Conservation (phyloP, 2,113 vertebrate genomes). For the Eptesicus fuscus region DNA sequence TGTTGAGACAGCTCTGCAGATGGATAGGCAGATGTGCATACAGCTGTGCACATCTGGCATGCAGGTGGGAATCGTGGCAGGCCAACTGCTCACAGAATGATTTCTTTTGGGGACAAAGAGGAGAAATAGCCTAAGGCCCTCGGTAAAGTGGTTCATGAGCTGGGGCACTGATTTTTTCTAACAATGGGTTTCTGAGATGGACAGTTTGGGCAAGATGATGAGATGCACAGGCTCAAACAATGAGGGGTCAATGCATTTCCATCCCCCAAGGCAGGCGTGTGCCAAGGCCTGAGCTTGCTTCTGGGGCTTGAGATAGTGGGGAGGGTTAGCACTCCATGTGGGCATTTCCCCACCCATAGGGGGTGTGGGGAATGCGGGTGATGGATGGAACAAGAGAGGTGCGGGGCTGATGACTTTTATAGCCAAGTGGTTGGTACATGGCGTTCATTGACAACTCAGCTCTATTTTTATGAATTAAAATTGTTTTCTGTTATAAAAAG, state of each 20-base stretch:
- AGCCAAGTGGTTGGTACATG: neutral
- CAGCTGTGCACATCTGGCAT: slow-evolving; percentile 62
- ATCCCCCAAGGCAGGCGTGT: neutral
- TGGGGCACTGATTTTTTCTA: neutral
- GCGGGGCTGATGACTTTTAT: neutral
- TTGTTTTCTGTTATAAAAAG: slow-evolving; percentile 43
- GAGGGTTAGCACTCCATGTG: neutral
- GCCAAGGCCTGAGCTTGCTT: neutral
- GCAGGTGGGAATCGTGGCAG: slow-evolving; percentile 37
- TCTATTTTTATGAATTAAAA: slow-evolving; percentile 37
- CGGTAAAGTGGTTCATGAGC: neutral
- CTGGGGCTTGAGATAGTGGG: neutral
- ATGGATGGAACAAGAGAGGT: neutral
- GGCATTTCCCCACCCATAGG: neutral
- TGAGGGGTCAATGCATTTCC: neutral
- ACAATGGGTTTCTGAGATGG: neutral
- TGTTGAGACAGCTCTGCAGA: slow-evolving; percentile 35
- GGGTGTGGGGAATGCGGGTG: neutral
- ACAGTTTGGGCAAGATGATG: neutral
- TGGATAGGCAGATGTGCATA: slow-evolving; percentile 36
- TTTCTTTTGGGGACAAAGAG: neutral
- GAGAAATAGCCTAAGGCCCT: neutral
- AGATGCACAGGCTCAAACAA: neutral
- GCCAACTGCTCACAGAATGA: neutral
- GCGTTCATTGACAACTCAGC: neutral